These are phyloP conservation scores for Cantharis lateralis DNA, from an alignment of 2,888 invertebrate species.

Conservation along the genomic window DNA sequence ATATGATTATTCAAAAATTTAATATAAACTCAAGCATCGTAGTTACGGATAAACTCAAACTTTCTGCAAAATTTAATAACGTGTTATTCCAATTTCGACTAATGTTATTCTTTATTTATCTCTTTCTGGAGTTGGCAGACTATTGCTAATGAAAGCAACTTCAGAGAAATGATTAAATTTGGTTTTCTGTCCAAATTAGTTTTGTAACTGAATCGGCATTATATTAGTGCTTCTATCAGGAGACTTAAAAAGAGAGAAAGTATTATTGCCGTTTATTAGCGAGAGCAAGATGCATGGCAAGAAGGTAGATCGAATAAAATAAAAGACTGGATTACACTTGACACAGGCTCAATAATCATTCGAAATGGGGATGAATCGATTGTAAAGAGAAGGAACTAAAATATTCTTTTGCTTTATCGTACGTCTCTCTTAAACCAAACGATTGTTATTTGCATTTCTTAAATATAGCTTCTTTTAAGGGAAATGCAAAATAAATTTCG, in stretches of 20 bases:
- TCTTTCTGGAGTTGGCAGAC: conserved; percentile 49
- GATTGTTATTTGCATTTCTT: conserved; percentile 50
- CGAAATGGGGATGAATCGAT: conserved; percentile 45
- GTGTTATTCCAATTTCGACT: conserved; percentile 51
- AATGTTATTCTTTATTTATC: conserved; percentile 53
- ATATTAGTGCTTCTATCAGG: conserved; percentile 36
- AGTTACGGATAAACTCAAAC: conserved; percentile 37
- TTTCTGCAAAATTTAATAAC: conserved; percentile 49
- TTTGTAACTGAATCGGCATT: conserved; percentile 45
- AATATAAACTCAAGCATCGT: conserved; percentile 51
- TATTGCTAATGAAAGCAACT: conserved; percentile 53
- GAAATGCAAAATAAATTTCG: conserved; percentile 50
- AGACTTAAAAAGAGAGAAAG: conserved; percentile 22
- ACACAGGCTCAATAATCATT: conserved; percentile 47
- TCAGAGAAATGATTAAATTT: conserved; percentile 52
- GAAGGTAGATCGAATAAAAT: conserved; percentile 36
- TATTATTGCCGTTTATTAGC: conserved; percentile 3
- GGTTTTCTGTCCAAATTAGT: conserved; percentile 52
- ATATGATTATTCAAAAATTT: conserved; percentile 44
- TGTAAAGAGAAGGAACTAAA: conserved; percentile 37
- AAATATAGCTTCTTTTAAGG: conserved; percentile 45
- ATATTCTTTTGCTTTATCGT: conserved; percentile 37
- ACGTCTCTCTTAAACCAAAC: conserved; percentile 34
- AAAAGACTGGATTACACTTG: conserved; percentile 47
- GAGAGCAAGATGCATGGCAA: conserved; percentile 23